Conservation (phyloP, 64 coral and sea anemone species). For the Actinia equina region DNA sequence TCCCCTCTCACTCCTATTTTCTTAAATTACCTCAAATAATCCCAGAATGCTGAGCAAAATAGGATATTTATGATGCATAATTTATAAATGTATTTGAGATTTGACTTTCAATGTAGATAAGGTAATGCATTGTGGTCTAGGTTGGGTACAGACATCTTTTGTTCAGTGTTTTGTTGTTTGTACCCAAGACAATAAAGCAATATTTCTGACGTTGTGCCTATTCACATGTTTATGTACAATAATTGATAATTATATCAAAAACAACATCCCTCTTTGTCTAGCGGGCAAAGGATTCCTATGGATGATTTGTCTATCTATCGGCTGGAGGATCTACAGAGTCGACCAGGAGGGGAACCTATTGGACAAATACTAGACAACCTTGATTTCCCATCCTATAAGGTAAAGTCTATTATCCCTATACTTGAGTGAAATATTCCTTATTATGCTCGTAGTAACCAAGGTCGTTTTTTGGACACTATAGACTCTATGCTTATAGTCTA, state of each 20-base stretch:
- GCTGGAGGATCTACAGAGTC: constrained; percentile 38
- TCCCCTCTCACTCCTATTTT: neutral
- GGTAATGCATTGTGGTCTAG: neutral
- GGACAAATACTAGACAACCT: constrained; percentile 47
- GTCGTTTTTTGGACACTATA: too few relatives aligned
- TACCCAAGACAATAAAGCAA: neutral
- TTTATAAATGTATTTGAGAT: too few relatives aligned
- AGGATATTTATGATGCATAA: too few relatives aligned
- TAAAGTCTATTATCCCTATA: neutral
- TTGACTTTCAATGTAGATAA: too few relatives aligned
- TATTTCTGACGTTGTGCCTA: too few relatives aligned
- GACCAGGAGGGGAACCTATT: constrained; percentile 51
- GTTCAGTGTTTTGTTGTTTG: neutral
- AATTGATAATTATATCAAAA: too few relatives aligned
- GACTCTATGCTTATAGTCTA: neutral
- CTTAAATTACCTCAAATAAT: neutral
- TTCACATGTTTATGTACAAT: too few relatives aligned
- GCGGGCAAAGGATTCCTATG: constrained; percentile 36
- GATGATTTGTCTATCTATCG: constrained; percentile 83
- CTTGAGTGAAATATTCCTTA: neutral
- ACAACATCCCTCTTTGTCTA: neutral
- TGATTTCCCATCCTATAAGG: constrained; percentile 81
- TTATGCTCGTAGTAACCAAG: neutral
- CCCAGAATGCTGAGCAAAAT: neutral
- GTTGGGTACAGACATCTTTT: too few relatives aligned